A percentile compares a stretch with the other conserved stretches of the same genome.
phyloP scores from a whole-genome alignment of 2,797 vertebrate genomes.

The Sternotherus odoratus region DNA sequence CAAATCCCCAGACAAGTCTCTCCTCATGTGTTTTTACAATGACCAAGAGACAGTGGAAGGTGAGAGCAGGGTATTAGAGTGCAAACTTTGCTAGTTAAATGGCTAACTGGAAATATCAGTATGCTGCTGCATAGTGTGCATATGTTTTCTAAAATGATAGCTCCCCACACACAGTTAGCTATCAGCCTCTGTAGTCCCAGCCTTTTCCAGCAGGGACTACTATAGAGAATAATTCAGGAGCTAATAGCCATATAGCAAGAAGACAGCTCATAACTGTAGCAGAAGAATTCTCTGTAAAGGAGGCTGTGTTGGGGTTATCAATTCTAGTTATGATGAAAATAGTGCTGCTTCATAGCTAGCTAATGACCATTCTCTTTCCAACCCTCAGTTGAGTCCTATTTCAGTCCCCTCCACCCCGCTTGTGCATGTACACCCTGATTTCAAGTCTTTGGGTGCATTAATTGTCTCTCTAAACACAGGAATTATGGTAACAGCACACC shows the following conservation, averaged over 20 bases:
- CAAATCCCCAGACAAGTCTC: neutral
- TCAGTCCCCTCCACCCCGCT: neutral
- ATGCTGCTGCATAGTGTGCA: neutral
- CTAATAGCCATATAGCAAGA: neutral
- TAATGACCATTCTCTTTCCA: neutral
- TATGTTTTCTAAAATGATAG: neutral
- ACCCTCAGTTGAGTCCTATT: neutral
- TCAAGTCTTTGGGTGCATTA: neutral
- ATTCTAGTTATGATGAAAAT: neutral
- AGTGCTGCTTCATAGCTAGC: neutral
- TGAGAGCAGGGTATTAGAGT: neutral
- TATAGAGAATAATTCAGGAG: neutral
- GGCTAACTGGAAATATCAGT: slow-evolving; percentile 14
- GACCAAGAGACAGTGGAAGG: neutral
- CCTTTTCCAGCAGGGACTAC: neutral
- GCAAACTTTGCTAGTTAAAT: slow-evolving; percentile 32
- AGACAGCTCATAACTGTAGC: neutral
- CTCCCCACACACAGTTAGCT: neutral
- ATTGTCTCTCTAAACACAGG: neutral
- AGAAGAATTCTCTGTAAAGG: neutral
- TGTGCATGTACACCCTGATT: neutral
- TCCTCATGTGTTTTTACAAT: neutral
- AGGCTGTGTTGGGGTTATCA: neutral
- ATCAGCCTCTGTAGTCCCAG: neutral
- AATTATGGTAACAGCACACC: neutral